A percentile compares a stretch with the other conserved stretches of the same genome.
These are phyloP conservation scores for Aurelia aurita complex sp. Pacific DNA, from an alignment of 30 jellyfish, hydroid and myxozoan species.

Conservation along the genomic window DNA sequence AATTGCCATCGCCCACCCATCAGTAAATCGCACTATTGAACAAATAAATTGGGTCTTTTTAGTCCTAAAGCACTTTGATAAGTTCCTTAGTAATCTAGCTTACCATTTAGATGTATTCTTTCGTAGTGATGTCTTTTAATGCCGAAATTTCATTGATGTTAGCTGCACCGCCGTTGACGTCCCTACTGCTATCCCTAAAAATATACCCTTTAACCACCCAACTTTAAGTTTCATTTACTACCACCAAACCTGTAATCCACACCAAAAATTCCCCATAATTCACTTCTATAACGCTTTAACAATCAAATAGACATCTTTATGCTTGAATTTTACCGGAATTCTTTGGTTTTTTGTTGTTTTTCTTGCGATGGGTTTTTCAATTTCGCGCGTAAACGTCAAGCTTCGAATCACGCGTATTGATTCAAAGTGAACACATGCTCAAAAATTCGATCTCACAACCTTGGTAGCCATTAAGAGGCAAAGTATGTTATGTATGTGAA, in stretches of 20 bases:
- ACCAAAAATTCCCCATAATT: too few relatives aligned
- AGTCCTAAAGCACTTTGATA: too few relatives aligned
- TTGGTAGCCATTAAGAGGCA: background rate
- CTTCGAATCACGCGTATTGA: conserved; percentile 49
- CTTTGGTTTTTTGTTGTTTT: background rate
- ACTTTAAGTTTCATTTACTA: background rate
- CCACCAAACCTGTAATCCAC: too few relatives aligned
- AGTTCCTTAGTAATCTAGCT: too few relatives aligned
- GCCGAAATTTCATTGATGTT: too few relatives aligned
- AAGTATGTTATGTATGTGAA: too few relatives aligned
- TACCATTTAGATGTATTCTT: too few relatives aligned
- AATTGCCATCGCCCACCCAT: too few relatives aligned
- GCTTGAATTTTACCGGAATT: background rate
- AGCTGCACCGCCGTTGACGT: background rate
- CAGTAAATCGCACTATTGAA: too few relatives aligned
- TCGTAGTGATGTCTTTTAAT: too few relatives aligned
- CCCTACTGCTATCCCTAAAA: conserved; percentile 1
- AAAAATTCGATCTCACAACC: conserved; percentile 39
- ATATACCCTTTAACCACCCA: background rate
- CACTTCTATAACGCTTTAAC: background rate
- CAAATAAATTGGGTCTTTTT: too few relatives aligned
- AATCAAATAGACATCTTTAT: background rate
- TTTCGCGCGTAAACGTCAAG: conserved; percentile 73
- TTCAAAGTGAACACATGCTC: conserved; percentile 61
- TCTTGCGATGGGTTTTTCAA: conserved; percentile 30